Percentiles rank a stretch among this genome's conserved stretches.
Conservation (phyloP, 2,888 invertebrate species). For the Aquatica leii region DNA sequence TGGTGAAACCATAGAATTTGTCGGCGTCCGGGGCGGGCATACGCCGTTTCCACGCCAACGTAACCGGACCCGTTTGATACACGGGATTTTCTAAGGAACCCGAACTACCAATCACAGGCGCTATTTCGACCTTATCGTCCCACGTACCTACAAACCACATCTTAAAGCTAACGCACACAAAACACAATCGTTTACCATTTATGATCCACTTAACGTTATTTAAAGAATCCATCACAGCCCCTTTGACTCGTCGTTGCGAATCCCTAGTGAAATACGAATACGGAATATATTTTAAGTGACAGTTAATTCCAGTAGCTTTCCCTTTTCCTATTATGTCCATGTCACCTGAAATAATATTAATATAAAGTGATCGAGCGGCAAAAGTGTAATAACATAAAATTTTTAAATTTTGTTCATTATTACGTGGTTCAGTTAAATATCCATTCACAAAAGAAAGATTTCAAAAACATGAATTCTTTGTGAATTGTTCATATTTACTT, state of each 20-base stretch:
- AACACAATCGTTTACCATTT: too few relatives aligned
- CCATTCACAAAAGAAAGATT: too few relatives aligned
- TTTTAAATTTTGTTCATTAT: too few relatives aligned
- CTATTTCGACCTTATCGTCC: conserved; percentile 95
- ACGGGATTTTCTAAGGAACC: conserved; percentile 79
- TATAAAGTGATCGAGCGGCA: too few relatives aligned
- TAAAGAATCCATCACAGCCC: conserved; percentile 76
- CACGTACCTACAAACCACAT: conserved; percentile 84
- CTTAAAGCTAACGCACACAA: too few relatives aligned
- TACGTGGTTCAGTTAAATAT: too few relatives aligned
- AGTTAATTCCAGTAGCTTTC: conserved; percentile 88
- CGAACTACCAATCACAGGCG: conserved; percentile 79
- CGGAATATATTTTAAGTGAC: conserved; percentile 96
- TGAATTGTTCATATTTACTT: too few relatives aligned
- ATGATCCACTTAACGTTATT: conserved; percentile 79
- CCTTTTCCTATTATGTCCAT: conserved; percentile 94
- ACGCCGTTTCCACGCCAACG: conserved; percentile 86
- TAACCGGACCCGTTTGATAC: conserved; percentile 90
- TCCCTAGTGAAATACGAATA: conserved; percentile 99
- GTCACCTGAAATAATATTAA: too few relatives aligned
- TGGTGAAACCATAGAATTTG: conserved; percentile 92
- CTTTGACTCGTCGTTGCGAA: conserved; percentile 89
- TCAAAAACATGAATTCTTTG: too few relatives aligned
- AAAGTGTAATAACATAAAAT: too few relatives aligned
- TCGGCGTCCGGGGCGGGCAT: conserved; percentile 74